phyloP scores from a whole-genome alignment of 2,797 vertebrate species.

The Strix occidentalis region DNA sequence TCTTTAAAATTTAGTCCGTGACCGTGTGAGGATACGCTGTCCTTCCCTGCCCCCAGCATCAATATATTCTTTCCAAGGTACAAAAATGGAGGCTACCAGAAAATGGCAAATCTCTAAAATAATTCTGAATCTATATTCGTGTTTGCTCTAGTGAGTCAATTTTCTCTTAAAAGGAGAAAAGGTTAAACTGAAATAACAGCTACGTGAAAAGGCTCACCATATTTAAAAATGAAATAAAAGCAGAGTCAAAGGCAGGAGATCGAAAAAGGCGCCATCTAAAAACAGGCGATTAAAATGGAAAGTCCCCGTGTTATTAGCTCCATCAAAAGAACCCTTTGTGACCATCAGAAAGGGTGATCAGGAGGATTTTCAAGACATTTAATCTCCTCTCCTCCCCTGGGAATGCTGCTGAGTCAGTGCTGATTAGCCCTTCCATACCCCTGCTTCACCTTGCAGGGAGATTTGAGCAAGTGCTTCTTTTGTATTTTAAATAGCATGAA shows the following conservation, averaged over 20 bases:
- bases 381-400: constrained; percentile 66
- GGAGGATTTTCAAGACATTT: constrained; percentile 73
- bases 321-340: constrained; percentile 60
- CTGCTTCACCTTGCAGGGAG: neutral
- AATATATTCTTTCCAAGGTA: neutral
- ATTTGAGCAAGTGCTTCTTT: constrained; percentile 17
- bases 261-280: neutral
- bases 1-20: neutral
- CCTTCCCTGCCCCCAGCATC: neutral
- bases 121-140: neutral
- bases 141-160: neutral
- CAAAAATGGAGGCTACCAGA: neutral
- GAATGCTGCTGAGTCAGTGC: constrained; percentile 74
- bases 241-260: neutral
- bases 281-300: neutral
- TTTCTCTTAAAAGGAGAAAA: neutral
- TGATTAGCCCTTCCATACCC: constrained; percentile 5
- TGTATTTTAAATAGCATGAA: neutral
- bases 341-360: constrained; percentile 33
- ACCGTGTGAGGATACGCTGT: neutral
- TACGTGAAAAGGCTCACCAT: neutral
- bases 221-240: neutral
- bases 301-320: neutral
- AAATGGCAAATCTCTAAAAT: neutral
- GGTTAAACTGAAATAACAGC: neutral